Evolutionary conservation across 2,888 invertebrate genomes (phyloP).

Genomic region (Sphinx pinastri): DNA sequence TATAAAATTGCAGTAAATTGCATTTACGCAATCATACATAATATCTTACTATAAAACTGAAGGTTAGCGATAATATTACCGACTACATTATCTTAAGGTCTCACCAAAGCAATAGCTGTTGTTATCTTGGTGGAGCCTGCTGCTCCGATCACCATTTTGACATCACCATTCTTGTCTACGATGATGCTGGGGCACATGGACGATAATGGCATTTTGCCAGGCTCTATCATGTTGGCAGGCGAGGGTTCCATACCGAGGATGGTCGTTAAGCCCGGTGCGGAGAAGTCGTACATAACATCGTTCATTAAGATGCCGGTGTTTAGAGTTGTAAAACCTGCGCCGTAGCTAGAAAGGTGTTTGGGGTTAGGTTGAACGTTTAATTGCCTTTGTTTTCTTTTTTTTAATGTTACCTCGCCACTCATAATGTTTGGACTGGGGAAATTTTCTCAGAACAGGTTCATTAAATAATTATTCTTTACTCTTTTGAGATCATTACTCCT

Average conservation of each 20-base stretch:
- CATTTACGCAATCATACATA: too few relatives aligned
- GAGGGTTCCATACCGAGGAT: slow-evolving; percentile 90
- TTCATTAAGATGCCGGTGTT: slow-evolving; percentile 96
- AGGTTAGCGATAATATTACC: too few relatives aligned
- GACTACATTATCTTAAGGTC: slow-evolving; percentile 34
- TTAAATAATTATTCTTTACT: too few relatives aligned
- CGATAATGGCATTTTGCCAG: slow-evolving; percentile 92
- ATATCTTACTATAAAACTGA: too few relatives aligned
- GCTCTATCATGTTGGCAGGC: slow-evolving; percentile 90
- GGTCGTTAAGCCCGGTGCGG: slow-evolving; percentile 88
- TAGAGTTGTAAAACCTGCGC: slow-evolving; percentile 90
- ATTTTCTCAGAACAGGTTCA: too few relatives aligned
- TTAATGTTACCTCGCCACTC: too few relatives aligned
- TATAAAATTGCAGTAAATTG: too few relatives aligned
- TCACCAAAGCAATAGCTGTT: slow-evolving; percentile 87
- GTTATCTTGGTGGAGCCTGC: slow-evolving; percentile 94
- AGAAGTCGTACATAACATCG: slow-evolving; percentile 98
- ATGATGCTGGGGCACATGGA: slow-evolving; percentile 94
- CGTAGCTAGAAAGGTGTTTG: slow-evolving; percentile 85
- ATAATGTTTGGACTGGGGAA: too few relatives aligned
- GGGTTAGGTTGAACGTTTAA: background rate
- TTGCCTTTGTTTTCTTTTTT: background rate
- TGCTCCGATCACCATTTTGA: slow-evolving; percentile 90
- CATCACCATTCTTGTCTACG: slow-evolving; percentile 86
- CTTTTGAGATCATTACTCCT: too few relatives aligned